Percentiles rank a stretch among this genome's conserved stretches.
These are phyloP conservation scores for Eucriotettix oculatus DNA, from an alignment of 2,888 invertebrate genomes.

Conservation along the genomic window DNA sequence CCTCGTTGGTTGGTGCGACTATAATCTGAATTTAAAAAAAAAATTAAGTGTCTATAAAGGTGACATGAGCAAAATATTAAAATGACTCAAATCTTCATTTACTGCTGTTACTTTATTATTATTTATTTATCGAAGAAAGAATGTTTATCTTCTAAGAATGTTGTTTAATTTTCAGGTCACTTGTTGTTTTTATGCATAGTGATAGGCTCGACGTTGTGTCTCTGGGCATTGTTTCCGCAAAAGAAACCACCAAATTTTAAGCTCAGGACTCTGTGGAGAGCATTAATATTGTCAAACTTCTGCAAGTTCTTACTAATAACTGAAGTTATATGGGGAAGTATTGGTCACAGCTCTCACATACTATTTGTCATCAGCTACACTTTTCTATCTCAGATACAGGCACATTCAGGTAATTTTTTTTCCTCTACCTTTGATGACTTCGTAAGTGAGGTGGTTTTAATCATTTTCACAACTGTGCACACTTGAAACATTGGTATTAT, in stretches of 20 bases:
- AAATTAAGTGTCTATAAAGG: too few species aligned
- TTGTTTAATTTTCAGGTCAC: not conserved
- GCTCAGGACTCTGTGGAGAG: conserved; percentile 29
- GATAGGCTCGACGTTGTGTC: conserved; percentile 14
- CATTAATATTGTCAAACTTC: conserved; percentile 40
- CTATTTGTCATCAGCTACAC: not conserved
- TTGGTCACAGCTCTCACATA: conserved; percentile 15
- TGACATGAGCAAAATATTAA: too few species aligned
- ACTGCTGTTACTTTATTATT: too few species aligned
- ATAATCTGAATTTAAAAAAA: too few species aligned
- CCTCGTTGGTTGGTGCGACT: too few species aligned
- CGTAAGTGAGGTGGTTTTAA: not conserved
- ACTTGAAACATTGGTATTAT: not conserved
- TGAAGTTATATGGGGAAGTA: conserved; percentile 42
- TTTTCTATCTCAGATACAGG: not conserved
- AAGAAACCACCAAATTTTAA: conserved; percentile 5
- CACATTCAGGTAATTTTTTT: not conserved
- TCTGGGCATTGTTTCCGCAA: conserved; percentile 10
- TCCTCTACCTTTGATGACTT: not conserved
- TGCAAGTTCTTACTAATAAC: conserved; percentile 43
- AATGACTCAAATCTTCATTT: too few species aligned
- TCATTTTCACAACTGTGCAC: not conserved
- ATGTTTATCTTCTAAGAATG: not conserved
- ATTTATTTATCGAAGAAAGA: too few species aligned
- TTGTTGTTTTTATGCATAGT: not conserved